Conservation (phyloP, 2,888 invertebrate genomes). For the Nomada fabriciana region DNA sequence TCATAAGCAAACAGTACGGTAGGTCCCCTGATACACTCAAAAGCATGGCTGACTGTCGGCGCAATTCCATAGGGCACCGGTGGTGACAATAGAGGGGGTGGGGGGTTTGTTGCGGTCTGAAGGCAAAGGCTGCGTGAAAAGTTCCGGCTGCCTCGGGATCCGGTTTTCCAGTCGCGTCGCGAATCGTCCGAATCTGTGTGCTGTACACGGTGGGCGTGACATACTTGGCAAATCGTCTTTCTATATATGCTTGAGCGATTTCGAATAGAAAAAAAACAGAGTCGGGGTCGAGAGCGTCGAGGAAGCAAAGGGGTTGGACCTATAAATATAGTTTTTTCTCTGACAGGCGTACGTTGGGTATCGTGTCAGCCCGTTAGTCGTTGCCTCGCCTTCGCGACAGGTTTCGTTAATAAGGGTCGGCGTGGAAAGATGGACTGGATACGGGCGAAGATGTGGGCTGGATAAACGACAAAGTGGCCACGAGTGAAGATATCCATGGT, state of each 20-base stretch:
- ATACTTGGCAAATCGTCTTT: conserved; percentile 73
- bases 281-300: conserved; percentile 18
- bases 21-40: not conserved
- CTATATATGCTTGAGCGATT: conserved; percentile 77
- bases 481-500: not conserved
- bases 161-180: conserved; percentile 64
- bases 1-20: not conserved
- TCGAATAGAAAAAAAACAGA: conserved; percentile 71
- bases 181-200: conserved; percentile 34
- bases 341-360: conserved; percentile 16
- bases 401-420: conserved; percentile 21
- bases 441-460: conserved; percentile 3
- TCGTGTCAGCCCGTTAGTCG: not conserved
- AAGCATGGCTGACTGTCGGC: conserved; percentile 42
- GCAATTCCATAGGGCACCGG: conserved; percentile 32
- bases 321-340: conserved; percentile 38
- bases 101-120: conserved; percentile 66
- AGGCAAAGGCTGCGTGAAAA: conserved; percentile 64
- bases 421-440: not conserved
- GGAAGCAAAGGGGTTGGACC: conserved; percentile 53
- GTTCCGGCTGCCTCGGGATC: conserved; percentile 44
- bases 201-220: conserved; percentile 73
- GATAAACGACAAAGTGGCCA: conserved; percentile 5
- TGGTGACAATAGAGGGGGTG: conserved; percentile 49
- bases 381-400: conserved; percentile 37